Evolutionary conservation across 1,140 invertebrate genomes (phyloP), one percentile per base, ranked within the genome.

Genomic region (Lysiphlebus fabarum): DNA sequence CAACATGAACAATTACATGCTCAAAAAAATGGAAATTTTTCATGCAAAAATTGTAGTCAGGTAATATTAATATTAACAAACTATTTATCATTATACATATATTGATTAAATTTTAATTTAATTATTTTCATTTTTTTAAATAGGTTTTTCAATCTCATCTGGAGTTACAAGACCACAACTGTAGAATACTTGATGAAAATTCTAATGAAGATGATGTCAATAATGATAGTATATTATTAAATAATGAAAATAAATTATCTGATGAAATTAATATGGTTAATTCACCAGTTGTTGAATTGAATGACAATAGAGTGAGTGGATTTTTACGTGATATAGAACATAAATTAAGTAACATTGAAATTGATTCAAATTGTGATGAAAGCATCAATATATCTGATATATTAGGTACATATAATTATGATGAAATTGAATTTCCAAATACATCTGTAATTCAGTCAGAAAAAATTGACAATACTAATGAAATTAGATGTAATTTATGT

Each of bases 1-100:
- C 69, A 73, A 33, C 77, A 80, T 50, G 74, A 79, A 54, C 73
- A 65, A 14, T 60, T 62, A 54, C 72, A 74, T 61, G 37, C 37
- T 2, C 58, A 17, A 56, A 37, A 38, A 53, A 36, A 48, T 36
- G 26, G 7, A 1, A 14, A 12, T 34, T 7, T 44, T 33, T 5
- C 40, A 14, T 56, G 54, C 8, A 36, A 58, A 5, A 40, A 14
- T 8, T 58, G 41, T n/a, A 50, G 49, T 12, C 12, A 50, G 56
- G 36, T 51, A 51, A 34, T 34, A 34, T 14, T n/a, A 7, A 45
- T 5, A 44, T 5, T 49, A n/a, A n/a, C n/a, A n/a, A 34, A 34
- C 9, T 40, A 6, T 40, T 40, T 40, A 40, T 40, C 9, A 6
- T 40, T 40, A 11, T 40, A 40, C 7, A 40, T 8, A 40, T 40